Evolutionary conservation across 1,140 invertebrate species (phyloP), one percentile per base, ranked within the genome.

Genomic region (Gryllus bimaculatus): DNA sequence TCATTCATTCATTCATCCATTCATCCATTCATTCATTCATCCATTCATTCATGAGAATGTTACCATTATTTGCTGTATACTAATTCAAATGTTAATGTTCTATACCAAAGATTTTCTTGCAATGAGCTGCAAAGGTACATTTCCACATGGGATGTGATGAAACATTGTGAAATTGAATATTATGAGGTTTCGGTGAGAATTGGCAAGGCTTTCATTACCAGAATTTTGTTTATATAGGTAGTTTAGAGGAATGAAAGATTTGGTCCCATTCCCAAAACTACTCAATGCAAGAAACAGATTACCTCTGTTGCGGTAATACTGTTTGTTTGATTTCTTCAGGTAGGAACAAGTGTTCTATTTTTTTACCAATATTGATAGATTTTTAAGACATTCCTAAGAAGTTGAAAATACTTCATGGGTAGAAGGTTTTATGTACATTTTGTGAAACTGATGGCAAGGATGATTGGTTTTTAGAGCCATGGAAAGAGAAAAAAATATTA

Each of bases 121-220:
- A 66, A 66, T 66, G 54, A 66, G 18, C 54, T 66, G 54, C 54
- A 66, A 18, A 66, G 54, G 54, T 18, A 18, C 18, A 66, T 66
- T 66, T 66, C 10, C 18, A 13, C 18, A 13, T 7, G 10, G 54
- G 10, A 66, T 66, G 54, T 66, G 18, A 66, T 13, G 54, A 13
- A 66, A 66, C 7, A 66, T 66, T 66, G 54, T 66, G 54, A 66
- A 66, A 66, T 66, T 66, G 10, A 18, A 66, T 66, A 3, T 10
- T 66, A 13, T 18, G 54, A 66, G 54, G 54, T 66, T 66, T 39
- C 26, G 26, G 26, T 39, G 18, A 66, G 18, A 13, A 66, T 66
- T 66, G 54, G 54, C 54, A 66, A 66, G 54, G 54, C 54, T 66
- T 66, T 66, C 54, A 66, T 66, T 66, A 66, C 54, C 54, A 66